phyloP scores from a whole-genome alignment of 2,888 invertebrate species.

The Phasia obesa region DNA sequence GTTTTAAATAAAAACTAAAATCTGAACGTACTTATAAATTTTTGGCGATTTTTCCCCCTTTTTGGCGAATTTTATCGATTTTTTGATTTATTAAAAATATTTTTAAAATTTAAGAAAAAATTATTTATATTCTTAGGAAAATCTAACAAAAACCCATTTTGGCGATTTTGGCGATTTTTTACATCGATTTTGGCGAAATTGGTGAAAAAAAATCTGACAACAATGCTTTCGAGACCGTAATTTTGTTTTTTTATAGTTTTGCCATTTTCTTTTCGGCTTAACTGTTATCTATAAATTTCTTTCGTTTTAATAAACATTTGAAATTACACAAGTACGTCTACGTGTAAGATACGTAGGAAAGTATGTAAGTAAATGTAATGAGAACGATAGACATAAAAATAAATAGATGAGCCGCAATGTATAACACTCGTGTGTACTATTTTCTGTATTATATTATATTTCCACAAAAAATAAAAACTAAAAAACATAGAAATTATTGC shows the following conservation, averaged over 20 bases:
- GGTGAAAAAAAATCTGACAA: too few relatives aligned
- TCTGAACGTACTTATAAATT: too few relatives aligned
- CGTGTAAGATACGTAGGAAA: background rate
- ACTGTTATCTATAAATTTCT: conserved; percentile 49
- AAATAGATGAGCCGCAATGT: conserved; percentile 50
- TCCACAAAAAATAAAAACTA: background rate
- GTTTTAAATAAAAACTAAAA: too few relatives aligned
- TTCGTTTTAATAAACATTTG: conserved; percentile 61
- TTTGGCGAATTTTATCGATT: too few relatives aligned
- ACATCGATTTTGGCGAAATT: too few relatives aligned
- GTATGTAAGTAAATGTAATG: conserved; percentile 40
- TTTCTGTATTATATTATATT: conserved; percentile 18
- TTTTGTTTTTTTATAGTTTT: conserved; percentile 69
- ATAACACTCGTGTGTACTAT: conserved; percentile 46
- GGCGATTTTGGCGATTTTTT: too few relatives aligned
- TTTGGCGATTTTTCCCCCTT: too few relatives aligned
- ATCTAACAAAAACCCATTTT: too few relatives aligned
- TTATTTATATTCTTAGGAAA: too few relatives aligned
- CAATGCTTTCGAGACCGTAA: conserved; percentile 66
- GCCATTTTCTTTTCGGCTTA: conserved; percentile 28
- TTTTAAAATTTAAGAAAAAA: too few relatives aligned
- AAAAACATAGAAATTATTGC: conserved; percentile 37
- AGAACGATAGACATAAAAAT: conserved; percentile 45
- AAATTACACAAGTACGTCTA: conserved; percentile 27
- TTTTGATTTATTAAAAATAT: too few relatives aligned